Evolutionary conservation across 1,140 invertebrate genomes (phyloP).

Genomic region (Aphidius ervi): DNA sequence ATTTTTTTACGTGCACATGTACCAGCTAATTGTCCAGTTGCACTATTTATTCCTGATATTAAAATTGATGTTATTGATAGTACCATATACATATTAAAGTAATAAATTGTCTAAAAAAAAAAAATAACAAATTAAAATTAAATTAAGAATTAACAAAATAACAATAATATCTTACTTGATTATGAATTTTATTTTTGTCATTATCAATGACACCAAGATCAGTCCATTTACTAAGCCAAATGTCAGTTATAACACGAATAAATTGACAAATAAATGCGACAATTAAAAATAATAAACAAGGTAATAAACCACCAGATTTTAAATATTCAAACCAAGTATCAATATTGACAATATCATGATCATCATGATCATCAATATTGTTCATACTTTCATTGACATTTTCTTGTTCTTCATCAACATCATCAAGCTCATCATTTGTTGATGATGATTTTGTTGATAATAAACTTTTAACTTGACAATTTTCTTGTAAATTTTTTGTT

Average conservation of each 20-base stretch:
- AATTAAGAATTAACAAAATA: not conserved
- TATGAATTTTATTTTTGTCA: conserved; percentile 1
- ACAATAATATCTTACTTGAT: conserved; percentile 17
- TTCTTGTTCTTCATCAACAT: conserved; percentile 50
- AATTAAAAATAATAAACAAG: conserved; percentile 55
- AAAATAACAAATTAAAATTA: conserved; percentile 10
- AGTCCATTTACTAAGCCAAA: conserved; percentile 64
- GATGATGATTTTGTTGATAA: conserved; percentile 45
- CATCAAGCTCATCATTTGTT: conserved; percentile 35
- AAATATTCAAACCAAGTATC: conserved; percentile 63
- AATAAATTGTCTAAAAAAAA: conserved; percentile 53
- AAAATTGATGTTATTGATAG: conserved; percentile 58
- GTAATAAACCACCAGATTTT: conserved; percentile 58
- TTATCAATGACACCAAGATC: conserved; percentile 20
- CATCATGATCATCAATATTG: conserved; percentile 14
- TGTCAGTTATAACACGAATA: conserved; percentile 59
- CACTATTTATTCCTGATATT: conserved; percentile 50
- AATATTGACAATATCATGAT: conserved; percentile 39
- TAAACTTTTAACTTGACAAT: conserved; percentile 35
- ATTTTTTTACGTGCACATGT: conserved; percentile 60
- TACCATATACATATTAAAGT: conserved; percentile 57
- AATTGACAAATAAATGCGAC: conserved; percentile 59
- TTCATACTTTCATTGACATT: conserved; percentile 21
- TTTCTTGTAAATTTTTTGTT: conserved; percentile 22
- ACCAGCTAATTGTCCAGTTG: conserved; percentile 60